Percentiles rank a stretch among this genome's conserved stretches.
These are phyloP conservation scores for Theocolax elegans DNA, from an alignment of 1,140 invertebrate species.

Conservation along the genomic window DNA sequence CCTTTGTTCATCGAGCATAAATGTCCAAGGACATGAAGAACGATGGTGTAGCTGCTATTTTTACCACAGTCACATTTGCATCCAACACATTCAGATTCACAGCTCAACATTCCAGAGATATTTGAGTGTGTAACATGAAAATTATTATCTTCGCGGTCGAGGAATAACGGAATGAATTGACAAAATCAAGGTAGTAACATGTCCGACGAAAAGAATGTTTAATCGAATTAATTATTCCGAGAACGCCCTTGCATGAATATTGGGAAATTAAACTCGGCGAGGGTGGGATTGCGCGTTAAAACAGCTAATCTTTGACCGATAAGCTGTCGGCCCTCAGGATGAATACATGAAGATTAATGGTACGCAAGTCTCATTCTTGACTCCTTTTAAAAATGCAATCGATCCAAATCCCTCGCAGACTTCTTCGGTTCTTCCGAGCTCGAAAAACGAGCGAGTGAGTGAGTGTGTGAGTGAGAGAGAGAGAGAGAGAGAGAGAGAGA, in stretches of 20 bases:
- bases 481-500: too few relatives aligned
- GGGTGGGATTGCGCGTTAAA: not conserved
- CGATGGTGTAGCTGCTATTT: too few relatives aligned
- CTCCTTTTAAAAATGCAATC: conserved; percentile 15
- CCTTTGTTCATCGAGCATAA: too few relatives aligned
- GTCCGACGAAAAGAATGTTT: not conserved
- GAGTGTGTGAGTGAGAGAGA: too few relatives aligned
- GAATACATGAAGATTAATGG: not conserved
- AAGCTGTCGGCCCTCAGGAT: not conserved
- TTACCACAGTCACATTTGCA: too few relatives aligned
- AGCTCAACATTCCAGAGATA: too few relatives aligned
- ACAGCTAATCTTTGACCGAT: not conserved
- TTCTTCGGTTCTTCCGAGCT: conserved; percentile 30
- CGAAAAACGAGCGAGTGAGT: not conserved
- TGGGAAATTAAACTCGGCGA: not conserved
- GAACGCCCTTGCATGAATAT: not conserved
- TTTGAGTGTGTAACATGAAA: too few relatives aligned
- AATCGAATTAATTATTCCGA: conserved; percentile 19
- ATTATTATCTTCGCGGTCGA: too few relatives aligned
- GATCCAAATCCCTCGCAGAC: conserved; percentile 10
- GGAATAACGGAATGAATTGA: conserved; percentile 28
- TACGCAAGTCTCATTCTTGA: not conserved
- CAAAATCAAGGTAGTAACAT: conserved; percentile 1
- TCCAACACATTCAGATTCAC: too few relatives aligned
- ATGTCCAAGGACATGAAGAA: too few relatives aligned